These are phyloP conservation scores for Paraplagusia blochii DNA, from an alignment of 2,113 vertebrate genomes.

Conservation along the genomic window DNA sequence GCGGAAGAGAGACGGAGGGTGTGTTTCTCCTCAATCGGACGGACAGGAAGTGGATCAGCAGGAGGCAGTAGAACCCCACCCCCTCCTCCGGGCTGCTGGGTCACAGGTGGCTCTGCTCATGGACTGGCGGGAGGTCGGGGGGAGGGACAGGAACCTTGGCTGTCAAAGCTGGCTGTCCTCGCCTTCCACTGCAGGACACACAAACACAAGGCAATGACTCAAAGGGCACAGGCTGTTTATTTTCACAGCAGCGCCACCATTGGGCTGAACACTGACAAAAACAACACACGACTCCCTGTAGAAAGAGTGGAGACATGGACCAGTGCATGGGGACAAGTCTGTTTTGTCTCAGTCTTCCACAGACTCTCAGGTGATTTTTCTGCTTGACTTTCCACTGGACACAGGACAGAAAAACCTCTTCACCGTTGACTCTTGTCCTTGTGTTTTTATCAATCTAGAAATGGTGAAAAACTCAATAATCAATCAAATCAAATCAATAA, in stretches of 20 bases:
- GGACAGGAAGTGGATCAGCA: constrained; percentile 66
- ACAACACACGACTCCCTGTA: neutral
- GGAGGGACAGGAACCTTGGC: constrained; percentile 93
- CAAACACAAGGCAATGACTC: constrained; percentile 44
- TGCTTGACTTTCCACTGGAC: no score
- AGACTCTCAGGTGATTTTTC: no score
- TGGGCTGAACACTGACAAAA: neutral
- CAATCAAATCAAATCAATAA: neutral
- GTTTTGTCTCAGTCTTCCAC: no score
- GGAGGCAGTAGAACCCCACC: constrained; percentile 51
- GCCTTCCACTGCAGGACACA: constrained; percentile 88
- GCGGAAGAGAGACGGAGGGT: constrained; percentile 33
- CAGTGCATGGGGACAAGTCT: no score
- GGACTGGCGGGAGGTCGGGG: constrained; percentile 89
- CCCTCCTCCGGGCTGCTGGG: constrained; percentile 52
- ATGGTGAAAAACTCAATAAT: no score
- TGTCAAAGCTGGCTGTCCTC: constrained; percentile 94
- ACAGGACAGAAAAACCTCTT: no score
- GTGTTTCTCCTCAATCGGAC: constrained; percentile 65
- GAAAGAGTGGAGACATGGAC: neutral
- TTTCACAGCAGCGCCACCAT: neutral
- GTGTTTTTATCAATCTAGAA: no score
- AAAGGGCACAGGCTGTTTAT: constrained; percentile 11
- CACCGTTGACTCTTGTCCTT: no score
- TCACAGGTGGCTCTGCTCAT: constrained; percentile 78